These are phyloP conservation scores for Deroplatys truncata DNA, from an alignment of 2,888 invertebrate genomes.

Conservation along the genomic window DNA sequence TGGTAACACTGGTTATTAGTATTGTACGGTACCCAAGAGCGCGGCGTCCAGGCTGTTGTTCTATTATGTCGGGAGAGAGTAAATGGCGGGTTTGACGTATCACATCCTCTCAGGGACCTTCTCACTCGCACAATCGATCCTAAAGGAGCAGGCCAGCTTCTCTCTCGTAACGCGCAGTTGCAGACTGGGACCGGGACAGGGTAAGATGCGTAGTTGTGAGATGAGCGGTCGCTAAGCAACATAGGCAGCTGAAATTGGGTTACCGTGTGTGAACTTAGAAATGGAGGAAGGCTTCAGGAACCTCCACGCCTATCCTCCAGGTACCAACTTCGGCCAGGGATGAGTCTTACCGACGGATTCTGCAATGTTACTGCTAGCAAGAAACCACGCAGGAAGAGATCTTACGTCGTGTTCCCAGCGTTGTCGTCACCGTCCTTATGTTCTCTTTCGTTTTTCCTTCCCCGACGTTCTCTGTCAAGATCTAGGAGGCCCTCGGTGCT, in stretches of 20 bases:
- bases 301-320: neutral
- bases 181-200: neutral
- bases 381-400: neutral
- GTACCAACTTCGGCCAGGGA: neutral
- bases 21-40: neutral
- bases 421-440: neutral
- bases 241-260: neutral
- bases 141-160: neutral
- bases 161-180: slow-evolving; percentile 6
- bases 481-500: neutral
- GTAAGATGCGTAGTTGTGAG: slow-evolving; percentile 4
- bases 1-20: too few species aligned
- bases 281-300: neutral
- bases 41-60: neutral
- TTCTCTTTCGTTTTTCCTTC: neutral
- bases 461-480: neutral
- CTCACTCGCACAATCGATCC: slow-evolving; percentile 1
- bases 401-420: neutral
- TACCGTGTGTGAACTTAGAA: neutral
- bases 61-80: neutral
- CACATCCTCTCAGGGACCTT: neutral
- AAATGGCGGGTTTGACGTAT: neutral
- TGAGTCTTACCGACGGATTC: neutral
- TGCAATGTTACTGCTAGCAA: slow-evolving; percentile 2
- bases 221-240: slow-evolving; percentile 9